These are phyloP conservation scores for Pteronura brasiliensis DNA, from an alignment of 2,113 vertebrate species.

Conservation along the genomic window DNA sequence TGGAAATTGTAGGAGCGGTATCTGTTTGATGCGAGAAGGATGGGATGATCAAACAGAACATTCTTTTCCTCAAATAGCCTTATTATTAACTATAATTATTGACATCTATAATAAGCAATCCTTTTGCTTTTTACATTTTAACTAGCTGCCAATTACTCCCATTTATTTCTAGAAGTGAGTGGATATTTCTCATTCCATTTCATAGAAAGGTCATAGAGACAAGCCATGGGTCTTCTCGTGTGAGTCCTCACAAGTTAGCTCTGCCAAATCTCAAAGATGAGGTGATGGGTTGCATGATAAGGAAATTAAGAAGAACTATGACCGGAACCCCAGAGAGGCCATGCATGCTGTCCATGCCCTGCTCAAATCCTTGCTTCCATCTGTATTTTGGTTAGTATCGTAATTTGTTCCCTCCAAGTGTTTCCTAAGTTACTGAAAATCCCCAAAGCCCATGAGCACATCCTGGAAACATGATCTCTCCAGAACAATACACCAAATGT, in stretches of 20 bases:
- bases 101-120: neutral
- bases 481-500: neutral
- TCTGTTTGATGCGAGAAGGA: neutral
- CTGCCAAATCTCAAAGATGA: neutral
- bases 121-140: constrained; percentile 26
- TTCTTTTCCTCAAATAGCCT: neutral
- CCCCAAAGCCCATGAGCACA: neutral
- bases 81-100: neutral
- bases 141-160: neutral
- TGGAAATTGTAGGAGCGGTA: neutral
- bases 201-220: neutral
- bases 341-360: neutral
- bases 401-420: neutral
- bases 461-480: neutral
- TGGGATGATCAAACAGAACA: neutral
- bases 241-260: neutral
- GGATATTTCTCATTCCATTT: neutral
- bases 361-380: neutral
- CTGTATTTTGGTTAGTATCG: neutral
- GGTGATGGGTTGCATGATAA: neutral
- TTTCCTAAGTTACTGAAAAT: neutral
- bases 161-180: neutral
- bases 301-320: neutral
- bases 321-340: neutral
- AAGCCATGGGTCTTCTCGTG: neutral